Evolutionary conservation across 1,140 invertebrate genomes (phyloP).

Genomic region (Aricia agestis): DNA sequence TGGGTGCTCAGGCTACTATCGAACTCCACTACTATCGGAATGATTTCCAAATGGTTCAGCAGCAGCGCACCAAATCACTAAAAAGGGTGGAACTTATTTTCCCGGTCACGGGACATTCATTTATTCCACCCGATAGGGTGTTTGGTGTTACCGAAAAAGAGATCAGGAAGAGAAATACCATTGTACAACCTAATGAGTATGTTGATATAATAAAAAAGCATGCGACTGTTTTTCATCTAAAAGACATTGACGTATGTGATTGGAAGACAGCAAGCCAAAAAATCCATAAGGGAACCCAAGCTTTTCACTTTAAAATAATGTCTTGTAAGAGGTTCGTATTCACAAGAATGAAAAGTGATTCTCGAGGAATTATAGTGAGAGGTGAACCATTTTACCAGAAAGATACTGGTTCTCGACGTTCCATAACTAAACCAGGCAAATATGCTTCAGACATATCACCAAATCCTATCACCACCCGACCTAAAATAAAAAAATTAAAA

Average conservation of each 20-base stretch:
- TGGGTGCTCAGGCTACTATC: constrained; percentile 39
- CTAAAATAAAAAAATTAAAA: not conserved
- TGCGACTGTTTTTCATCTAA: constrained; percentile 14
- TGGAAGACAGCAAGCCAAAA: constrained; percentile 3
- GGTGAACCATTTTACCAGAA: constrained; percentile 11
- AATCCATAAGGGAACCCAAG: not conserved
- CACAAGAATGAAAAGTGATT: constrained; percentile 13
- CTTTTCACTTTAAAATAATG: constrained; percentile 12
- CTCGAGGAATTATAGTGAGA: constrained; percentile 6
- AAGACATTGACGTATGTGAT: constrained; percentile 17
- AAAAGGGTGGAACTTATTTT: constrained; percentile 31
- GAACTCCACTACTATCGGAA: constrained; percentile 33
- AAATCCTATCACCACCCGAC: too few species aligned
- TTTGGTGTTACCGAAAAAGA: constrained; percentile 30
- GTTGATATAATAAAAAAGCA: constrained; percentile 17
- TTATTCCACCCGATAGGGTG: constrained; percentile 31
- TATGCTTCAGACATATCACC: constrained; percentile 4
- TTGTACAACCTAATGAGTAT: constrained; percentile 28
- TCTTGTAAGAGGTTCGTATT: constrained; percentile 10
- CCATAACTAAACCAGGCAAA: not conserved
- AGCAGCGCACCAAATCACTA: not conserved
- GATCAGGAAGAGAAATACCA: constrained; percentile 28
- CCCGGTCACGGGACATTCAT: constrained; percentile 33
- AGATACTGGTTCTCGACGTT: constrained; percentile 1
- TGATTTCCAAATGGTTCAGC: constrained; percentile 28